These are phyloP conservation scores for Rhyacichthys aspro DNA, from an alignment of 2,797 vertebrate genomes.

Conservation along the genomic window DNA sequence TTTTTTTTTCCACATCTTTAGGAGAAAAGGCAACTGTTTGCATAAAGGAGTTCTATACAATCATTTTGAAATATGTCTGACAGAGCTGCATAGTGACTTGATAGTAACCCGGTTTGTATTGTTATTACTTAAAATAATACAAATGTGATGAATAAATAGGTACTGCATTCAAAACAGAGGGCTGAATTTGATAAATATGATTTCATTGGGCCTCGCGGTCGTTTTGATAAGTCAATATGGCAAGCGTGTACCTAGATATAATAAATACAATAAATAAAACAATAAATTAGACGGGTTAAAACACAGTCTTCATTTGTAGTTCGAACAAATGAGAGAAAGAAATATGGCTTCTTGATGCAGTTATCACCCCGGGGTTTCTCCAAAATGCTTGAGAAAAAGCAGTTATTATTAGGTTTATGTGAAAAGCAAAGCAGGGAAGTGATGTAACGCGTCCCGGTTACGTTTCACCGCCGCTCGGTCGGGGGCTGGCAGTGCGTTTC, in stretches of 20 bases:
- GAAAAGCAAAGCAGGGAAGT: slow-evolving; percentile 47
- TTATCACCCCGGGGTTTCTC: slow-evolving; percentile 71
- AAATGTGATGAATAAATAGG: slow-evolving; percentile 75
- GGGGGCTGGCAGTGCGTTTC: slow-evolving; percentile 18
- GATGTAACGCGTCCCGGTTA: too few relatives aligned
- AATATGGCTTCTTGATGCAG: slow-evolving; percentile 83
- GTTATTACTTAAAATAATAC: slow-evolving; percentile 58
- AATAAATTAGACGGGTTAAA: slow-evolving; percentile 83
- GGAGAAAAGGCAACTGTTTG: slow-evolving; percentile 80
- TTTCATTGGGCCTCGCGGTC: slow-evolving; percentile 62
- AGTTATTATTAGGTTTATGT: slow-evolving; percentile 37
- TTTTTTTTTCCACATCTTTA: slow-evolving; percentile 75
- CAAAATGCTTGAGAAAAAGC: slow-evolving; percentile 54
- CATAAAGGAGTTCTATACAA: slow-evolving; percentile 77
- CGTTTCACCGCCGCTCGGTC: slow-evolving; percentile 12
- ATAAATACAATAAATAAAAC: slow-evolving; percentile 84
- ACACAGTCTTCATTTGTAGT: slow-evolving; percentile 72
- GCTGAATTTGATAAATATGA: slow-evolving; percentile 66
- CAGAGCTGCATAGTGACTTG: slow-evolving; percentile 81
- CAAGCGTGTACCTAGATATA: slow-evolving; percentile 77
- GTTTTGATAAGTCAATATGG: slow-evolving; percentile 66
- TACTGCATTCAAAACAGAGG: slow-evolving; percentile 69
- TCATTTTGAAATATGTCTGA: slow-evolving; percentile 75
- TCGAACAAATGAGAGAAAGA: slow-evolving; percentile 74
- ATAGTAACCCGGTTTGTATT: slow-evolving; percentile 72